phyloP scores from a whole-genome alignment of 2,888 invertebrate species.

The Gymnocheta viridis region DNA sequence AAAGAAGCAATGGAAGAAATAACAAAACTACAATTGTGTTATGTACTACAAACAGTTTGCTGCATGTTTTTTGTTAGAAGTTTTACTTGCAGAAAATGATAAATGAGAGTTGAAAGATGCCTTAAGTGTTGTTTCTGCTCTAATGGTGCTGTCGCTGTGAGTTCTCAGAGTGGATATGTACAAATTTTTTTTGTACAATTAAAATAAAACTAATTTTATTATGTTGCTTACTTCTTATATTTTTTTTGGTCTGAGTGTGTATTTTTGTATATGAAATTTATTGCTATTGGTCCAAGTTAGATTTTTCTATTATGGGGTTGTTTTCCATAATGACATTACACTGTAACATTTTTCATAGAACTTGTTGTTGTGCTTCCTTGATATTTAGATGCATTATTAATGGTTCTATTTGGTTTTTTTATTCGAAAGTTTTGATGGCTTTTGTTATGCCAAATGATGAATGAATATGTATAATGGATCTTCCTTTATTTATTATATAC shows the following conservation, averaged over 20 bases:
- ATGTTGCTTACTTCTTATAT: constrained; percentile 45
- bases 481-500: background rate
- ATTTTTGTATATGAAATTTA: constrained; percentile 21
- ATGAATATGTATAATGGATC: constrained; percentile 29
- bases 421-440: constrained; percentile 13
- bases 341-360: constrained; percentile 17
- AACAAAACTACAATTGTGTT: too few relatives aligned
- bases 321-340: constrained; percentile 43
- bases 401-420: background rate
- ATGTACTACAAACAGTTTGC: too few relatives aligned
- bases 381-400: background rate
- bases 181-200: constrained; percentile 42
- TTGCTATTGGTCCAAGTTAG: constrained; percentile 55
- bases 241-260: background rate
- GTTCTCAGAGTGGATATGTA: background rate
- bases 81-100: constrained; percentile 55
- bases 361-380: background rate
- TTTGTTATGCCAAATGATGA: constrained; percentile 57
- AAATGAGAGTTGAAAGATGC: constrained; percentile 51
- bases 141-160: constrained; percentile 3
- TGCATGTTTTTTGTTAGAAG: constrained; percentile 19
- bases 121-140: constrained; percentile 50
- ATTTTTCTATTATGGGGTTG: constrained; percentile 35
- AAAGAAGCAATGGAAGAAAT: too few relatives aligned
- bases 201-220: constrained; percentile 60